These are phyloP conservation scores for Eretmochelys imbricata DNA, from an alignment of 2,113 vertebrate genomes.

Conservation along the genomic window DNA sequence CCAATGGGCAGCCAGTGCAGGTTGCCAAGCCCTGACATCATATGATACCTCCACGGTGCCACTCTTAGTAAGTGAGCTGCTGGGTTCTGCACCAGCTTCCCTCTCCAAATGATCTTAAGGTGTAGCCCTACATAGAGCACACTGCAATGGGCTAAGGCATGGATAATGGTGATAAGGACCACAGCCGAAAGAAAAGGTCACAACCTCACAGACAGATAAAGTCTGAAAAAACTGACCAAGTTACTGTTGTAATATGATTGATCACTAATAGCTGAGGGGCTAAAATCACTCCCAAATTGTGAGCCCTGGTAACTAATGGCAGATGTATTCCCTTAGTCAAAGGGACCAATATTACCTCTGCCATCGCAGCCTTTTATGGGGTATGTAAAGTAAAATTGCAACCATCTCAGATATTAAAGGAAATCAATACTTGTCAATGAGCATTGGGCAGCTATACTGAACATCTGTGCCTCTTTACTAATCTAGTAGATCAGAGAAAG, in stretches of 20 bases:
- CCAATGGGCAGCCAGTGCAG: not conserved
- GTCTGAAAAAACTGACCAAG: not conserved
- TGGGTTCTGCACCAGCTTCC: fast-evolving
- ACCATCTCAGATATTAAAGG: slow-evolving; percentile 19
- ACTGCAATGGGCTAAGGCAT: not conserved
- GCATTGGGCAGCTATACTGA: not conserved
- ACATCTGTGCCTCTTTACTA: slow-evolving; percentile 16
- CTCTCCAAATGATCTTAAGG: fast-evolving
- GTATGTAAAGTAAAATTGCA: slow-evolving; percentile 23
- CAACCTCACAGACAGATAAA: not conserved
- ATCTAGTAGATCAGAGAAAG: not conserved
- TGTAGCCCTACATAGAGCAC: not conserved
- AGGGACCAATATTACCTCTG: not conserved
- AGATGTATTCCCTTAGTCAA: not conserved
- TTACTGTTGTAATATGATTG: not conserved
- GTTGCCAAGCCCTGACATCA: not conserved
- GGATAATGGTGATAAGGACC: not conserved
- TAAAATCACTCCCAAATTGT: not conserved
- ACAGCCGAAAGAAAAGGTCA: not conserved
- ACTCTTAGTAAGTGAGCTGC: not conserved
- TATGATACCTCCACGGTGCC: not conserved
- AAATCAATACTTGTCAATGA: slow-evolving; percentile 53
- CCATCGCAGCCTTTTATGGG: not conserved
- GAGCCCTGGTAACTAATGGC: not conserved
- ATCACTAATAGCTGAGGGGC: not conserved